Base-by-base conservation (phyloP, 2,113 vertebrate genomes). In the Mirza zaza region DNA sequence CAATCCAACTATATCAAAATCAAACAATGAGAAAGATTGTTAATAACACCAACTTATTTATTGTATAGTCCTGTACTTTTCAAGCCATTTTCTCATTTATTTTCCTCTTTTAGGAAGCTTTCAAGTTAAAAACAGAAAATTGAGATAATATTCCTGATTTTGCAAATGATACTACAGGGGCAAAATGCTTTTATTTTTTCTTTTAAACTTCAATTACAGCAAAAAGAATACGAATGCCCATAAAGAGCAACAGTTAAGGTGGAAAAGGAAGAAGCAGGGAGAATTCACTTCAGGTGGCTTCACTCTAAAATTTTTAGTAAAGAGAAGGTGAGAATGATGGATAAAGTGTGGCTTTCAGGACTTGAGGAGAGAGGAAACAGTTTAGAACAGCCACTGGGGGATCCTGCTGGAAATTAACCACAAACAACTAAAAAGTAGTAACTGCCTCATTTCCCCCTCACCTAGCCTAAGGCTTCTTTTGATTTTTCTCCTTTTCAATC, bases 31-130 rank as follows among this genome's bases (percentile, higher is more conserved):
- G 48, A 79, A 95, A 50, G 5, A 79, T 9, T 15, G 50, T 48
- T 77, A 71, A 50, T 27, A 71, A 76, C 7, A 59, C 6, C 34
- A 55, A 15, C 11, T 80, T 65, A 76, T 59, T 93, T 91, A 85
- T 3, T 34, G 2, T 48, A 75, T 2, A 36, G 10, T 20, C 36
- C 39, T 85, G 71, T 67, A 82, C 29, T 63, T 83, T 91, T 67
- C 5, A 52, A 79, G 57, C 7, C 21, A 71, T 48, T 96, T 89
- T 84, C 76, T 90, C 55, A 73, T 80, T 86, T n/a, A 57, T 39
- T 92, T 87, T 77, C 42, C 39, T 39, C 34, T 65, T 85, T 97
- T 77, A 92, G 25, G 83, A 91, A 82, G 8, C 25, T 96, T 92
- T 67, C 27, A 6, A 76, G 17, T 59, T 71, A 83, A 95, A 84